Evolutionary conservation across 37 sponge, comb jelly and placozoan genomes (phyloP).

Genomic region (Agelas oroides): DNA sequence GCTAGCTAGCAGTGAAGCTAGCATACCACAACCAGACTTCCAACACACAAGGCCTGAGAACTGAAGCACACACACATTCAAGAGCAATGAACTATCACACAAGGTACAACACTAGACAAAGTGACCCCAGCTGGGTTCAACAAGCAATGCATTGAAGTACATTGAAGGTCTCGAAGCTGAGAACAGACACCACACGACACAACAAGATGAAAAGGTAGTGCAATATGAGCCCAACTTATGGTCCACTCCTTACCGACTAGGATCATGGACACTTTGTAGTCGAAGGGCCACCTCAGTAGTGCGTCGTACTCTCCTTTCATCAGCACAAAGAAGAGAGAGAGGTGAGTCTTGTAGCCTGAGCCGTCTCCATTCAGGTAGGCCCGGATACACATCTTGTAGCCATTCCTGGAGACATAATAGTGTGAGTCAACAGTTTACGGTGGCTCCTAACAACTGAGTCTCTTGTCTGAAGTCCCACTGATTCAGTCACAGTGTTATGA

Average conservation of each 20-base stretch:
- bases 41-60: too few species aligned
- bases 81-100: too few species aligned
- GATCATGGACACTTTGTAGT: constrained; percentile 80
- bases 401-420: constrained; percentile 48
- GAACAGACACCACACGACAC: neutral
- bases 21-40: too few species aligned
- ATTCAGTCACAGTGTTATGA: too few species aligned
- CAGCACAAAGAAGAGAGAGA: constrained; percentile 84
- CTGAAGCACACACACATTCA: too few species aligned
- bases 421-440: too few species aligned
- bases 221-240: neutral
- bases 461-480: too few species aligned
- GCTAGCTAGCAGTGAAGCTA: too few species aligned
- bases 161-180: neutral
- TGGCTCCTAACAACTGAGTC: too few species aligned
- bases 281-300: constrained; percentile 85
- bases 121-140: too few species aligned
- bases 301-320: constrained; percentile 89
- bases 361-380: constrained; percentile 89
- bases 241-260: constrained; percentile 41
- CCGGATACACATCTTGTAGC: constrained; percentile 91
- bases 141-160: neutral
- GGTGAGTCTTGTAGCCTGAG: constrained; percentile 63
- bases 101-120: too few species aligned
- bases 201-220: neutral